These are phyloP conservation scores for Ibidorhyncha struthersii DNA, from an alignment of 2,113 vertebrate species.

Conservation along the genomic window DNA sequence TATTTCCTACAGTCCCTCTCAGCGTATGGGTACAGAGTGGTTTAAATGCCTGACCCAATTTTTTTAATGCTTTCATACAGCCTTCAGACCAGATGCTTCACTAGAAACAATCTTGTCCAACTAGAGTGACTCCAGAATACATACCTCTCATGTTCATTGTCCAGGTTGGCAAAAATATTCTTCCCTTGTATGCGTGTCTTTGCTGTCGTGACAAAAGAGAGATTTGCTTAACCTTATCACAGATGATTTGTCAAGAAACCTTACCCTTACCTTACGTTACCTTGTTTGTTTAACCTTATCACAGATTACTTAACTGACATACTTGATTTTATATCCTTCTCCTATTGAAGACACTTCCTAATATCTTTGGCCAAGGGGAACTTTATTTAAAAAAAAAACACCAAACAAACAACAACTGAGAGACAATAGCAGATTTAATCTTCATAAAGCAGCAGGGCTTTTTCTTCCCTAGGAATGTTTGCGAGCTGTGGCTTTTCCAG, in stretches of 20 bases:
- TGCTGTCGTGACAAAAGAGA: not conserved
- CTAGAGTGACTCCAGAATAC: not conserved
- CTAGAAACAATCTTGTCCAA: not conserved
- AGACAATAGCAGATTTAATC: not conserved
- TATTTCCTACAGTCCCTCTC: not conserved
- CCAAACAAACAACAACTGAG: not conserved
- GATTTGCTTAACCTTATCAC: constrained; percentile 46
- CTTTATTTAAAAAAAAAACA: not conserved
- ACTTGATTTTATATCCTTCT: not conserved
- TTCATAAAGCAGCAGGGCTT: constrained; percentile 8
- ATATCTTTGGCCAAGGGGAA: not conserved
- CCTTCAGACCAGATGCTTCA: not conserved
- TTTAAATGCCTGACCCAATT: not conserved
- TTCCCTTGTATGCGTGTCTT: not conserved
- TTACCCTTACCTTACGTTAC: not conserved
- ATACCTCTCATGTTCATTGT: not conserved
- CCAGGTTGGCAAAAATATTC: not conserved
- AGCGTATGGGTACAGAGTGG: not conserved
- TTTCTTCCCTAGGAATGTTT: not conserved
- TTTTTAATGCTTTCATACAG: not conserved
- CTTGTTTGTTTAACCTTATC: constrained; percentile 32
- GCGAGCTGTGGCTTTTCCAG: not conserved
- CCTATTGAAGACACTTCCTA: not conserved
- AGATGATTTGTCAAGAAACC: constrained; percentile 3
- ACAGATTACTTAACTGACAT: not conserved